Base-by-base conservation (phyloP, 2,888 invertebrate species). In the Agrochola lota region DNA sequence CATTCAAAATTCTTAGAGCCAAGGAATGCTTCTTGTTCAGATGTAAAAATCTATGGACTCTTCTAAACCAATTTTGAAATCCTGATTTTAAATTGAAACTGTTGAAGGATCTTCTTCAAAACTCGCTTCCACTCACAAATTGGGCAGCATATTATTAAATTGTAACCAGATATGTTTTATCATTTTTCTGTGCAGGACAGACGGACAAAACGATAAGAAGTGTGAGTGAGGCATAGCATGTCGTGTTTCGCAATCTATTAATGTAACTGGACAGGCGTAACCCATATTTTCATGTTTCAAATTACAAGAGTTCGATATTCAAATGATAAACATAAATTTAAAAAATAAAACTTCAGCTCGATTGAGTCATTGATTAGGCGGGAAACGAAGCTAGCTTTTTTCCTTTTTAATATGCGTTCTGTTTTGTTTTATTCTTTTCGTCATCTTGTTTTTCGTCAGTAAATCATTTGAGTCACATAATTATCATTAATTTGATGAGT, bases 141-240 rank as follows among this genome's bases (percentile, higher is more conserved):
- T 92, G 82, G 59, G 35, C 89, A 74, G 20, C 40, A 66, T 62
- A 78, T 88, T 88, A 92, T 93, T 91, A 92, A 92, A 92, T 91
- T 94, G 95, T 94, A 95, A 95, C 94, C 93, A 93, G 94, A 95
- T 95, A 95, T 91, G 87, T 91, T 93, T 95, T 95, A 95, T 95
- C 95, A 91, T 91, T 95, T 94, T 95, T 95, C 95, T 95, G 95
- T 92, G 87, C 94, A 90, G 93, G 93, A 93, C 93, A 93, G 91
- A 91, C 93, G 92, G 92, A 91, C 93, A 85, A 86, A 70, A 85
- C 87, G 94, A 94, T 94, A 94, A 93, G 91, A 91, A 91, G 90
- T 89, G 87, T 85, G 87, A 90, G 88, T 90, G 90, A 91, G 87
- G 86, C 91, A 90, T 86, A 81, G 84, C 87, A 87, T 91, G 87